Conservation (phyloP, 2,797 vertebrate species). For the Acomys russatus region DNA sequence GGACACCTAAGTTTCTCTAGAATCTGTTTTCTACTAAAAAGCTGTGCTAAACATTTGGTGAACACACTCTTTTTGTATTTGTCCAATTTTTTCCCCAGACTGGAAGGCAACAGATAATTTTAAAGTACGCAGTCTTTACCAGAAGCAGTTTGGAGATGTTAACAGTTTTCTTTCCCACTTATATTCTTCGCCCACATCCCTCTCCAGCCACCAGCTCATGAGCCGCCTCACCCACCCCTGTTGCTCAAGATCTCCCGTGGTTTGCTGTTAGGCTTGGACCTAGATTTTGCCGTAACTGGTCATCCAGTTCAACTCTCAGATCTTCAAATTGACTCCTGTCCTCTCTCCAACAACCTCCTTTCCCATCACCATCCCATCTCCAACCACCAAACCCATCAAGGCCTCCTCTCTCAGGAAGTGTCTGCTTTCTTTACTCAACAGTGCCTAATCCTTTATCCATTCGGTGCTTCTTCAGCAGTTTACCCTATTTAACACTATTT, state of each 20-base stretch:
- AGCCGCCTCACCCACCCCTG: neutral
- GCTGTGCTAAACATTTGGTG: neutral
- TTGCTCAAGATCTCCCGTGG: neutral
- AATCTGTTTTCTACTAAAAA: conserved; percentile 42
- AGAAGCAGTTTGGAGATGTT: conserved; percentile 21
- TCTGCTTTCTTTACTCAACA: neutral
- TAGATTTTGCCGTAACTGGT: conserved; percentile 30
- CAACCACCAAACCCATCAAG: neutral
- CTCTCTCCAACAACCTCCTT: neutral
- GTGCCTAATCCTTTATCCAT: neutral
- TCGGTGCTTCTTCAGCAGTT: neutral
- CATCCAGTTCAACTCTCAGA: neutral
- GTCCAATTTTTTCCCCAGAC: neutral
- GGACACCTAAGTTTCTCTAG: neutral
- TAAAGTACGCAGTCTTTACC: neutral
- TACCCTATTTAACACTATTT: neutral
- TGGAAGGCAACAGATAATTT: neutral
- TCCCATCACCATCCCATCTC: neutral
- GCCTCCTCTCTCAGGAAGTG: neutral
- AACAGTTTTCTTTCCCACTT: neutral
- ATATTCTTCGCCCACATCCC: neutral
- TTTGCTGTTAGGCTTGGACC: conserved; percentile 38
- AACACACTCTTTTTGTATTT: neutral
- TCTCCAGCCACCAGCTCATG: neutral
- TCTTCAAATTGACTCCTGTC: conserved; percentile 16